Evolutionary conservation across 2,888 invertebrate species (phyloP), one percentile per base, ranked within the genome.

Genomic region (Diplolepis rosae): DNA sequence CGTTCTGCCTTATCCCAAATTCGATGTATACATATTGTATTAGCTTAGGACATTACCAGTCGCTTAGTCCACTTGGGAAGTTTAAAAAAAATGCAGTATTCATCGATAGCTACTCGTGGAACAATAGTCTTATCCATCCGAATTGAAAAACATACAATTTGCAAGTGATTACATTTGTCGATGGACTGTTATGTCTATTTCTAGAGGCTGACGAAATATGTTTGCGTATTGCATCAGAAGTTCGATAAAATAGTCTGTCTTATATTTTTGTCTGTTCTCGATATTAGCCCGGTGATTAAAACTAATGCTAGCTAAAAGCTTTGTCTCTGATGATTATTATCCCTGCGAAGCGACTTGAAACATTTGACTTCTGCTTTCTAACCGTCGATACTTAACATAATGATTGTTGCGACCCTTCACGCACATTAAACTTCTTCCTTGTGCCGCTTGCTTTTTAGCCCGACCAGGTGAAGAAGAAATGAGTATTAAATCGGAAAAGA

Each of bases 101-200:
- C 39, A 61, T 27, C 13, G 24, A 52, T 52, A n/a, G 27, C n/a
- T 27, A 27, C 15, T 39, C 39, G 24, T 22, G 61, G 9, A 61
- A 61, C 39, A 61, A 61, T 61, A 61, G 61, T 24, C 61, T 48
- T 48, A 61, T 61, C 13, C 27, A 27, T 61, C 61, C 35, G 39
- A 61, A 35, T 61, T 61, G 9, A 61, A 39, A 61, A 61, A 61
- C 27, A 61, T 7, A 22, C 39, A 61, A 61, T 61, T 61, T 61
- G 61, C 61, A 61, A 61, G 35, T 61, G 61, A 61, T 61, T 61
- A 61, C 24, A 61, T 61, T 61, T 39, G 39, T 61, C n/a, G 61
- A 61, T 61, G 18, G 61, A 39, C 35, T 61, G 61, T 61, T 61
- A 61, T 39, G 39, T 61, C 61, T 61, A 42, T 61, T 39, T 61